Evolutionary conservation across 2,888 invertebrate genomes (phyloP), one percentile per base, ranked within the genome.

Genomic region (Drosophila birchii): DNA sequence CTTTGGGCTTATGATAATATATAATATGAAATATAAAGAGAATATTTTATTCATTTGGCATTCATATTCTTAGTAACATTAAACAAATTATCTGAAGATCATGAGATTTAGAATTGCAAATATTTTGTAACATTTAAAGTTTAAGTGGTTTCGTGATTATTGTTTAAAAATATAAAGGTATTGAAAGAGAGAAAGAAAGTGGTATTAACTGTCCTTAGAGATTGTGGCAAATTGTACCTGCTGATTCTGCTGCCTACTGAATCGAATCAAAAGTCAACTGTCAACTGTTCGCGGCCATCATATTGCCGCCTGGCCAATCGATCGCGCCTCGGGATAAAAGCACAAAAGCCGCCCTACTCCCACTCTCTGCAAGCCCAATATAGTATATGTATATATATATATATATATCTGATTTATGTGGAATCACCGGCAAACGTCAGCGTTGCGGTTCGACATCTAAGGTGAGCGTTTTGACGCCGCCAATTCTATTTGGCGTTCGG

Each of bases 391-490:
- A 34, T 23, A 57, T 32, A 57, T 32, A 14, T 32, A 23, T 53
- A 60, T 47, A 26, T 41, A 26, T 47, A 32, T 54, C 68, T 86
- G 84, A 84, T 84, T 84, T 84, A 84, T 84, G 83, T 23, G 59
- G 71, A 56, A 69, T 51, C 49, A 16, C 34, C 34, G 23, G 55
- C 76, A 51, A 54, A 54, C 83, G 86, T 86, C 88, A 79, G 45
- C 79, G 80, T 14, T 16, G 49, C 71, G 68, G 66, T 74, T 59
- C 29, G 55, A 86, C 85, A 79, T 86, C 82, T 83, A 86, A 83
- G 87, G 81, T 83, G 79, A 70, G 86, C 86, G 78, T 83, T 85
- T 88, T 88, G 83, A 85, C 84, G 84, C 88, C 84, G 84, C 78
- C 88, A 76, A 86, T 88, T 88, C 88, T 86, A 86, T 85, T 86